Evolutionary conservation across 2,113 vertebrate genomes (phyloP), one percentile per base, ranked within the genome.

Genomic region (Saccopteryx leptura): DNA sequence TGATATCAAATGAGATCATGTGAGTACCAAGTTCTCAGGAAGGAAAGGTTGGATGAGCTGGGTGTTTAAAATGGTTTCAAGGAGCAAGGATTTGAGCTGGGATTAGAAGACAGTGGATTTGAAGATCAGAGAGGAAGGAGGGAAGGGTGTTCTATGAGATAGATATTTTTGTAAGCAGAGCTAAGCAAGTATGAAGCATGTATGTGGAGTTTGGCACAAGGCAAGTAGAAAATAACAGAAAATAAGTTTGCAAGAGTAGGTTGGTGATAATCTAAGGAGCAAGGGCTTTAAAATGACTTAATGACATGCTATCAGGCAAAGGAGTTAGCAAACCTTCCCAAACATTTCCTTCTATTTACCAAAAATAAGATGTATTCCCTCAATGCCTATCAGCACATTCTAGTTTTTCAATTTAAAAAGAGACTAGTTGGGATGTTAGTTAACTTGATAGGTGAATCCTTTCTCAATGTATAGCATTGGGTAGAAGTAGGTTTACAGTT

Each of bases 361-460:
- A 90, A 93, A 96, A 93, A 85, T 28, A 91, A 95, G 48, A 94
- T 82, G 7, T 56, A 50, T 4, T 24, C 15, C 33, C 13, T 97
- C 79, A 72, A 81, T 46, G n/a, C 60, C 19, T 66, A 76, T 58
- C 11, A 80, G 19, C 24, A 96, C 33, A 66, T 88, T 92, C 54
- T 92, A 56, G n/a, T 52, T 95, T 81, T 81, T 72, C 9, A 90
- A 83, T 79, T 85, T n/a, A 94, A 92, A 93, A 89, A 72, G 11
- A 92, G 96, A 85, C 31, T 65, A 80, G n/a, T 28, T 95, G 33
- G 33, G 21, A 46, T 85, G n/a, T 54, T 61, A 87, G 63, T 26
- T 61, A 88, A 94, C 58, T 82, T 58, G 28, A 91, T 72, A 52
- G 28, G 74, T 26, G 33, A 91, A 86, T 72, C 72, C 26, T 79